phyloP scores from a whole-genome alignment of 2,888 invertebrate genomes.

The Hololepta plana region DNA sequence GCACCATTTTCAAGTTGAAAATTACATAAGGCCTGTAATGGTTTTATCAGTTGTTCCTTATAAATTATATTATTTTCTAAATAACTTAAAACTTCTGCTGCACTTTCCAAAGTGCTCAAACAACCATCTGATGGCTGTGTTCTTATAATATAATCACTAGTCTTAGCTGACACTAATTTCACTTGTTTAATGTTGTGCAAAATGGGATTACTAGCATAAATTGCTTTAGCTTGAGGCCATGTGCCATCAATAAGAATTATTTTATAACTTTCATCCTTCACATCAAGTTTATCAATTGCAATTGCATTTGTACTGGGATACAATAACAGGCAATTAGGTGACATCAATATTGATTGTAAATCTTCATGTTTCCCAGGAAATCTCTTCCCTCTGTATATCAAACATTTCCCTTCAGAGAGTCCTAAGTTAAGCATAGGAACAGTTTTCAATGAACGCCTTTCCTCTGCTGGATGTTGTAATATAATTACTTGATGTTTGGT shows the following conservation, averaged over 20 bases:
- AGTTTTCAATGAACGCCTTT: slow-evolving; percentile 72
- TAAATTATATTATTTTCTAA: slow-evolving; percentile 53
- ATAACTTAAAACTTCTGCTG: slow-evolving; percentile 58
- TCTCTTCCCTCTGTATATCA: slow-evolving; percentile 63
- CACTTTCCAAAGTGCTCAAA: slow-evolving; percentile 78
- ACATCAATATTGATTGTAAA: slow-evolving; percentile 44
- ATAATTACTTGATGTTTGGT: slow-evolving; percentile 59
- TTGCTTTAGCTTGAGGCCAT: slow-evolving; percentile 89
- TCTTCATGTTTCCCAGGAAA: slow-evolving; percentile 57
- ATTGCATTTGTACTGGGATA: slow-evolving; percentile 65
- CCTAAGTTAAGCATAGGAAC: slow-evolving; percentile 76
- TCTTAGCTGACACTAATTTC: slow-evolving; percentile 50
- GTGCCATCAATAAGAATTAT: slow-evolving; percentile 82
- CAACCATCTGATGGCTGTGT: slow-evolving; percentile 88
- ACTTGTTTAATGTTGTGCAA: slow-evolving; percentile 63
- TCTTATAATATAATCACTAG: slow-evolving; percentile 79
- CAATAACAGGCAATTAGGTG: slow-evolving; percentile 52
- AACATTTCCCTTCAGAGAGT: slow-evolving; percentile 54
- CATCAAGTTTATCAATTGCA: slow-evolving; percentile 39
- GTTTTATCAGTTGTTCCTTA: slow-evolving; percentile 49
- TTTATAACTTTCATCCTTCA: slow-evolving; percentile 37
- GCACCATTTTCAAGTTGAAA: slow-evolving; percentile 84
- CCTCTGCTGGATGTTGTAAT: slow-evolving; percentile 87
- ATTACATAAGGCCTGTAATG: slow-evolving; percentile 66
- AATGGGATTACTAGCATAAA: slow-evolving; percentile 64